These are phyloP conservation scores for Benitochromis conjunctus DNA, from an alignment of 2,113 vertebrate genomes.

Conservation along the genomic window DNA sequence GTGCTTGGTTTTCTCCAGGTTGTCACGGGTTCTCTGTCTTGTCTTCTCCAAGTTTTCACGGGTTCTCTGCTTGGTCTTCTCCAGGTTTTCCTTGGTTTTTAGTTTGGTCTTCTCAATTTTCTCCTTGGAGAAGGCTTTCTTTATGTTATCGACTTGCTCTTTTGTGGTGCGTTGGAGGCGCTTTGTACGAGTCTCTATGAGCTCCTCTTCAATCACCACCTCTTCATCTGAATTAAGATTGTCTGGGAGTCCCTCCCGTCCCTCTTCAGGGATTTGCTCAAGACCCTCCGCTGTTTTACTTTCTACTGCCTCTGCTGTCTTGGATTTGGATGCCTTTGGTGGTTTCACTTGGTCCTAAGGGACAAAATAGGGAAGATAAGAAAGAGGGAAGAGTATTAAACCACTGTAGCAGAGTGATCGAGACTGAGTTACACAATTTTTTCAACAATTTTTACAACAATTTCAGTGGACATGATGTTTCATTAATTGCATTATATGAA, in stretches of 20 bases:
- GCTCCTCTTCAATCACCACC: conserved; percentile 91
- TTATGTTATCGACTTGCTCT: conserved; percentile 90
- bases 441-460: neutral
- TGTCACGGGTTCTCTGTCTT: conserved; percentile 86
- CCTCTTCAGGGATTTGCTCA: conserved; percentile 58
- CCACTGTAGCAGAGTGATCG: neutral
- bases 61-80: conserved; percentile 90
- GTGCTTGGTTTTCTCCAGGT: conserved; percentile 93
- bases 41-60: conserved; percentile 96
- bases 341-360: conserved; percentile 86
- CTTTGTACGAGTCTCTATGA: conserved; percentile 91
- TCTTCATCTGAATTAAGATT: conserved; percentile 88
- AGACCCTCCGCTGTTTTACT: conserved; percentile 66
- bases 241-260: conserved; percentile 69
- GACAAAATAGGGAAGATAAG: conserved; percentile 27
- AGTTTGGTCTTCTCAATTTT: conserved; percentile 88
- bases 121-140: conserved; percentile 97
- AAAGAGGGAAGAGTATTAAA: neutral
- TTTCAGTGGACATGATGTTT: neutral
- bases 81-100: conserved; percentile 91
- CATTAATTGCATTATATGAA: neutral
- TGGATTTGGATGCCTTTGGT: conserved; percentile 76
- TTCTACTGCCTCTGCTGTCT: conserved; percentile 73
- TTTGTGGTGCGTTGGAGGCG: conserved; percentile 88
- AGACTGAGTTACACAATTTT: neutral